Evolutionary conservation across 2,888 invertebrate genomes (phyloP).

Genomic region (Agrilus biguttatus): DNA sequence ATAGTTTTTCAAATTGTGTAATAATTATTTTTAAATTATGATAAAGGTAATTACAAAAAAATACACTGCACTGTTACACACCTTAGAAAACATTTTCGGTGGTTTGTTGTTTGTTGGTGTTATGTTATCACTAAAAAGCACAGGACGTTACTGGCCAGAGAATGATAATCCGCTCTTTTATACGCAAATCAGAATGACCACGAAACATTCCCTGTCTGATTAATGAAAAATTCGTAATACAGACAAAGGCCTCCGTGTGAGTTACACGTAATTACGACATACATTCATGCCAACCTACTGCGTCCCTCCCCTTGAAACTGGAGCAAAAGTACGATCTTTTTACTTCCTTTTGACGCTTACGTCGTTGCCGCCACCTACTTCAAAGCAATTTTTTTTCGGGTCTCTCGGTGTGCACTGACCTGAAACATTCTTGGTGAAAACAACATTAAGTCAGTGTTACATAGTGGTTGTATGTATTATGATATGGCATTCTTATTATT

Average conservation of each 20-base stretch:
- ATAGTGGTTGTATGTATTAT: too few species aligned
- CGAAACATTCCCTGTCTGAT: conserved; percentile 20
- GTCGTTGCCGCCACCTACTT: conserved; percentile 10
- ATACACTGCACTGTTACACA: conserved; percentile 12
- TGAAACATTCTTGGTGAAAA: conserved; percentile 7
- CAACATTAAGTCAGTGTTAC: too few species aligned
- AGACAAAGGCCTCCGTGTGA: too few species aligned
- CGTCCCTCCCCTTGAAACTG: conserved; percentile 9
- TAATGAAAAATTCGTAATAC: conserved; percentile 12
- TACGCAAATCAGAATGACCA: conserved; percentile 16
- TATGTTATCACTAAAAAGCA: conserved; percentile 15
- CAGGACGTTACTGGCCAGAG: conserved; percentile 13
- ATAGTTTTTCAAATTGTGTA: background rate
- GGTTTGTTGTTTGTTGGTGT: conserved; percentile 7
- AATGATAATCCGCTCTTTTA: conserved; percentile 16
- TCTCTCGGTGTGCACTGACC: conserved; percentile 12
- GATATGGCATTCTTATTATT: background rate
- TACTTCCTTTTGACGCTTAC: conserved; percentile 8
- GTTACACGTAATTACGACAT: too few species aligned
- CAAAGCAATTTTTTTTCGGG: conserved; percentile 12
- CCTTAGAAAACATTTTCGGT: conserved; percentile 19
- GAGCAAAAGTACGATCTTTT: conserved; percentile 15
- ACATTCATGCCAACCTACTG: too few species aligned
- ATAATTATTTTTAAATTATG: background rate
- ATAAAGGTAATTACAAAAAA: background rate